A percentile compares a stretch with the other conserved stretches of the same genome.
Conservation (phyloP, 1,140 invertebrate genomes). For the Drosophila parvula region DNA sequence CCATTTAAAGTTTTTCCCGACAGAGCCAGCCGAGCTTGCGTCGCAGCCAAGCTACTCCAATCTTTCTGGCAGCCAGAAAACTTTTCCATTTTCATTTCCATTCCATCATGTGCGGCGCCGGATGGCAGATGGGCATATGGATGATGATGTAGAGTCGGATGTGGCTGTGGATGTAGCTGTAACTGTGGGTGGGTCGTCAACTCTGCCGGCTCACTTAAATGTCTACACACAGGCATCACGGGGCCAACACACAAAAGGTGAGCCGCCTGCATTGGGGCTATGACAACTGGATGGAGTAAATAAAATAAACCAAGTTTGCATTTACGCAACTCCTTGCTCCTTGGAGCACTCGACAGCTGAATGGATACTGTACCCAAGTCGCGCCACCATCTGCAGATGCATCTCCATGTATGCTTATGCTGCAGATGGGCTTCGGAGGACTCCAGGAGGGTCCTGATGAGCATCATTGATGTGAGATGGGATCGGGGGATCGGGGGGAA, state of each 20-base stretch:
- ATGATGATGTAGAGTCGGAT: background rate
- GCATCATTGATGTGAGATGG: constrained; percentile 32
- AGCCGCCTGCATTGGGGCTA: constrained; percentile 41
- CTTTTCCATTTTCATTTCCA: constrained; percentile 72
- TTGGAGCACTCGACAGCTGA: constrained; percentile 23
- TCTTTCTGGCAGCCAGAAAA: constrained; percentile 37
- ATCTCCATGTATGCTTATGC: constrained; percentile 22
- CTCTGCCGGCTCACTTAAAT: constrained; percentile 49
- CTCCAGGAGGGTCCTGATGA: constrained; percentile 32
- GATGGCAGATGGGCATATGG: constrained; percentile 9
- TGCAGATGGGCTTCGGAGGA: constrained; percentile 5
- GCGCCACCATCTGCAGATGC: constrained; percentile 20
- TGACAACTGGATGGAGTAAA: constrained; percentile 55
- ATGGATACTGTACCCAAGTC: constrained; percentile 16
- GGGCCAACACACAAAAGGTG: constrained; percentile 60
- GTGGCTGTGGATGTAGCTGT: background rate
- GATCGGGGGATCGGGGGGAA: no score
- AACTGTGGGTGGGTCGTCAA: constrained; percentile 7
- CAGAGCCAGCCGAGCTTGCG: constrained; percentile 33
- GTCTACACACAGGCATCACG: constrained; percentile 47
- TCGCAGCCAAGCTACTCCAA: constrained; percentile 25
- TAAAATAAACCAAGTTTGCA: constrained; percentile 65
- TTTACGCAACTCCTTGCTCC: constrained; percentile 42
- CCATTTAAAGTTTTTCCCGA: constrained; percentile 76
- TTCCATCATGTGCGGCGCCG: constrained; percentile 52